These are phyloP conservation scores for Poecilia wingei DNA, from an alignment of 2,797 vertebrate species.

Conservation along the genomic window DNA sequence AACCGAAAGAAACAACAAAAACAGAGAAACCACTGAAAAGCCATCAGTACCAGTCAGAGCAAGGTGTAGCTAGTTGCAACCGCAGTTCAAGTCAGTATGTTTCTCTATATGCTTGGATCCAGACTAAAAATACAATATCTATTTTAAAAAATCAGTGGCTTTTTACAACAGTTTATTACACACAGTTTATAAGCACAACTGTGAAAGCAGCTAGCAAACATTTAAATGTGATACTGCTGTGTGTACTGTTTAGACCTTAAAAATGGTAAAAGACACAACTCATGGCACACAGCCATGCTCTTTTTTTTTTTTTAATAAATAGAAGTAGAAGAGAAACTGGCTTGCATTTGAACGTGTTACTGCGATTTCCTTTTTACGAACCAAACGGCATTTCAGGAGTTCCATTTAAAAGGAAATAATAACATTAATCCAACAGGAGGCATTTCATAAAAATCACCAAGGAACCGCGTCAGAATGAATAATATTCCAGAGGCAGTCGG, in stretches of 20 bases:
- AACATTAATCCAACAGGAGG: conserved; percentile 51
- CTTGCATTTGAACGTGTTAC: conserved; percentile 18
- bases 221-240: background rate
- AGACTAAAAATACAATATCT: no score
- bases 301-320: background rate
- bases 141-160: background rate
- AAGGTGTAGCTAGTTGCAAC: no score
- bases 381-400: conserved; percentile 27
- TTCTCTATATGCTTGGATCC: no score
- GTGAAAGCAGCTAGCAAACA: background rate
- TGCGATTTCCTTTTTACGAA: conserved; percentile 14
- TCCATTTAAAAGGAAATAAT: conserved; percentile 51
- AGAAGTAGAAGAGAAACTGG: background rate
- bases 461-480: conserved; percentile 57
- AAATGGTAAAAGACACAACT: background rate
- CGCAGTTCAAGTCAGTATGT: no score
- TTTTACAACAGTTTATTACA: background rate
- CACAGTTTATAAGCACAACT: background rate
- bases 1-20: no score
- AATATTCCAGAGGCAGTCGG: conserved; percentile 68
- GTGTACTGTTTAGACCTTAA: background rate
- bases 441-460: conserved; percentile 54
- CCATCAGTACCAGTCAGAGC: no score
- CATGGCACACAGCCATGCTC: background rate
- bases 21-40: no score